Percentiles rank a stretch among this genome's conserved stretches.
These are phyloP conservation scores for Phrynocephalus versicolor DNA, from an alignment of 2,113 vertebrate species.

Conservation along the genomic window DNA sequence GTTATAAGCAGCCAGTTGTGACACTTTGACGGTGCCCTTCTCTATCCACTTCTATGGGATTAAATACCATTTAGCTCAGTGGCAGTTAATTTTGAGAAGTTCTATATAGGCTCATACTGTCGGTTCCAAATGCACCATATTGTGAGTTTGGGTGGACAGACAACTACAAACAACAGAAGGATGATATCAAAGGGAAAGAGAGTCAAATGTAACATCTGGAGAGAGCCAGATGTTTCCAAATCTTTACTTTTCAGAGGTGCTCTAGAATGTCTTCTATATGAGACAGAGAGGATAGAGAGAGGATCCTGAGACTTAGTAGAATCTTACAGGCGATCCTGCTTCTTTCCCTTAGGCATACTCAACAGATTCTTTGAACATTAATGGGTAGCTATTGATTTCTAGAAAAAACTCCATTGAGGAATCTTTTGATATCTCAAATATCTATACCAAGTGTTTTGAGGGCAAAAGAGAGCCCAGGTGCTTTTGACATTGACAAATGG, in stretches of 20 bases:
- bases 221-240: not conserved
- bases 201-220: conserved; percentile 5
- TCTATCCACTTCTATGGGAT: too few relatives aligned
- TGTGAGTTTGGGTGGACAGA: not conserved
- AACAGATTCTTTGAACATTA: conserved; percentile 36
- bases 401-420: conserved; percentile 48
- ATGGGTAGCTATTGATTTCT: conserved; percentile 59
- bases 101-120: too few relatives aligned
- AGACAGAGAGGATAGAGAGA: not conserved
- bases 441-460: conserved; percentile 56
- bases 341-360: not conserved
- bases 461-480: conserved; percentile 68
- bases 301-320: conserved; percentile 14
- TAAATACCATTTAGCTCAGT: not conserved
- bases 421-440: conserved; percentile 36
- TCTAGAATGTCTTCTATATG: not conserved
- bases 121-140: not conserved
- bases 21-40: not conserved
- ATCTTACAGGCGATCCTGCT: conserved; percentile 35
- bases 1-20: not conserved
- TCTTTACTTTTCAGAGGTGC: not conserved
- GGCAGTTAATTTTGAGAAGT: not conserved
- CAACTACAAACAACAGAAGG: not conserved
- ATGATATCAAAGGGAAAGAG: not conserved
- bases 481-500: conserved; percentile 82